A percentile compares a stretch with the other conserved stretches of the same genome.
Conservation (phyloP, 2,797 vertebrate genomes). For the Sus cebifrons region DNA sequence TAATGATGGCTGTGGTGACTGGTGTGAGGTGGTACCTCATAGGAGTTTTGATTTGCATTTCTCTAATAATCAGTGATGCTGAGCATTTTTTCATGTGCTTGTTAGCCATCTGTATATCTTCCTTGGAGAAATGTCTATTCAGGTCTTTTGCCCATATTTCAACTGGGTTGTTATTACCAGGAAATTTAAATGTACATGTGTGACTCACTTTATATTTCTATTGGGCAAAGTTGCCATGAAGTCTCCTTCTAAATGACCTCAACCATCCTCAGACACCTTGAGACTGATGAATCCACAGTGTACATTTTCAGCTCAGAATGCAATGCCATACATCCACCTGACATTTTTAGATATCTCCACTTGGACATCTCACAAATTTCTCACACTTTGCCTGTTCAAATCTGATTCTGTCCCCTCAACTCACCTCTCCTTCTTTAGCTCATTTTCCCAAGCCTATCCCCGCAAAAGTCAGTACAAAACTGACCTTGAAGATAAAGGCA, state of each 20-base stretch:
- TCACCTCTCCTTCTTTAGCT: neutral
- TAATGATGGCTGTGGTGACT: too few relatives aligned
- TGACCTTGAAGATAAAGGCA: neutral
- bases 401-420: neutral
- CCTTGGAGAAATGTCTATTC: too few relatives aligned
- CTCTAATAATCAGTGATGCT: too few relatives aligned
- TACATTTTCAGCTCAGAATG: neutral
- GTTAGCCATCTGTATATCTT: too few relatives aligned
- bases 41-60: too few relatives aligned
- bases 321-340: neutral
- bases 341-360: neutral
- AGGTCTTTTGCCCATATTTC: too few relatives aligned
- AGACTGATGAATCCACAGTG: neutral
- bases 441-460: neutral
- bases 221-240: neutral
- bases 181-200: neutral
- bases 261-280: neutral
- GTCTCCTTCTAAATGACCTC: neutral
- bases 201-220: neutral
- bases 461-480: accelerated
- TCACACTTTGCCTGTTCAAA: neutral
- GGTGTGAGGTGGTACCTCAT: too few relatives aligned
- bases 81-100: too few relatives aligned
- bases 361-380: neutral
- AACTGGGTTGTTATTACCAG: too few relatives aligned